Conservation (phyloP, 1,140 invertebrate genomes). For the Drosophila pseudoananassae region DNA sequence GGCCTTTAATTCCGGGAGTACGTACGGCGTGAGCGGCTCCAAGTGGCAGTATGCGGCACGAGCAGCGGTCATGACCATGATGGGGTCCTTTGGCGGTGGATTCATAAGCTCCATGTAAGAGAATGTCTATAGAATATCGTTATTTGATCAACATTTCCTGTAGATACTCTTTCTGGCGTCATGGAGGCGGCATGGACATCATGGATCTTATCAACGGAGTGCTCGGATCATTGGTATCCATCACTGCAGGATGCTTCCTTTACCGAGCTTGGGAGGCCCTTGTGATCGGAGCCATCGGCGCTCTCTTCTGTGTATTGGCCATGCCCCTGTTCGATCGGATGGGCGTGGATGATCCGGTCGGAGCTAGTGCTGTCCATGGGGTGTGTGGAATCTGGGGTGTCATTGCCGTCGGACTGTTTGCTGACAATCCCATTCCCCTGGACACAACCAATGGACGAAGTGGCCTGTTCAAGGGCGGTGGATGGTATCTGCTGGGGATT, state of each 20-base stretch:
- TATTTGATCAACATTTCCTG: neutral
- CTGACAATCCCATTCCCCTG: constrained; percentile 92
- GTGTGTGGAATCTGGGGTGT: constrained; percentile 91
- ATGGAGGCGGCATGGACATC: constrained; percentile 91
- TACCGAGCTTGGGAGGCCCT: constrained; percentile 94
- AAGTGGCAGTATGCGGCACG: constrained; percentile 92
- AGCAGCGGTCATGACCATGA: constrained; percentile 95
- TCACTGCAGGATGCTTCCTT: constrained; percentile 96
- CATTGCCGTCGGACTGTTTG: constrained; percentile 94
- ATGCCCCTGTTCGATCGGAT: constrained; percentile 91
- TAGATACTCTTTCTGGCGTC: constrained; percentile 88
- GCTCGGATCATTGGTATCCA: constrained; percentile 92
- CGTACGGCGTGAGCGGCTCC: constrained; percentile 89
- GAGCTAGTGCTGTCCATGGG: constrained; percentile 94
- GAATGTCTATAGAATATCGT: no score
- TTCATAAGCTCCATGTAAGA: constrained; percentile 88
- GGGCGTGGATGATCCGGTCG: constrained; percentile 95
- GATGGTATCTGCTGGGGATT: constrained; percentile 93
- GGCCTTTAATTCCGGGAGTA: constrained; percentile 96
- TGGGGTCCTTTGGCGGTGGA: constrained; percentile 95
- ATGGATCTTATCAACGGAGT: constrained; percentile 95
- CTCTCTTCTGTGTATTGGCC: constrained; percentile 88
- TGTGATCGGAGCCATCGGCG: constrained; percentile 92
- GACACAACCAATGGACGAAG: constrained; percentile 91
- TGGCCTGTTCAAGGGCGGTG: constrained; percentile 95